Evolutionary conservation across 2,113 vertebrate genomes (phyloP).

Genomic region (Pyxicephalus adspersus): DNA sequence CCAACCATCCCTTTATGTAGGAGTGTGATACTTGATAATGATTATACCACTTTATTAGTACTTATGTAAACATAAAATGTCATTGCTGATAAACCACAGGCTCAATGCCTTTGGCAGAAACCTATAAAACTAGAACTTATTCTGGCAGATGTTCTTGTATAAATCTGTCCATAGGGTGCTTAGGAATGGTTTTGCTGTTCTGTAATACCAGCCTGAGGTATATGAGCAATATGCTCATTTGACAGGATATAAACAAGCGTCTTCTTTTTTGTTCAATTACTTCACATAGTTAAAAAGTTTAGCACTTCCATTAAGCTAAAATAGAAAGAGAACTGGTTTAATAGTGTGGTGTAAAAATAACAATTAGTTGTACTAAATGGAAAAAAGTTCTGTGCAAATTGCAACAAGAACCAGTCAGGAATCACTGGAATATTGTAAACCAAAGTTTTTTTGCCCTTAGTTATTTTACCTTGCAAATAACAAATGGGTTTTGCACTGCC

Average conservation of each 20-base stretch:
- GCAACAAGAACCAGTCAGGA: too few species aligned
- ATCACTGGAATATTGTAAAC: too few species aligned
- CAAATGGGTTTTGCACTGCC: too few species aligned
- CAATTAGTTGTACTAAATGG: too few species aligned
- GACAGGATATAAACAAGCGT: conserved; percentile 11
- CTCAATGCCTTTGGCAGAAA: conserved; percentile 30
- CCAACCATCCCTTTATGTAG: conserved; percentile 17
- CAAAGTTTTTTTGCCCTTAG: too few species aligned
- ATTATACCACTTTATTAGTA: conserved; percentile 18
- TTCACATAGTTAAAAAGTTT: too few species aligned
- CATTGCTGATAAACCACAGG: neutral
- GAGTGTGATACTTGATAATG: conserved; percentile 21
- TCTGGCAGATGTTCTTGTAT: conserved; percentile 34
- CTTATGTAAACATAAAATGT: conserved; percentile 42
- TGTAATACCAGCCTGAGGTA: conserved; percentile 45
- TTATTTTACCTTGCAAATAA: too few species aligned
- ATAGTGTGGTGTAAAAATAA: too few species aligned
- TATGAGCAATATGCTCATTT: conserved; percentile 43
- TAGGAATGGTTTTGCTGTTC: conserved; percentile 12
- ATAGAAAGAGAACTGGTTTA: too few species aligned
- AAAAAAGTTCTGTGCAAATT: too few species aligned
- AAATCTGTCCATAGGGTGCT: conserved; percentile 41
- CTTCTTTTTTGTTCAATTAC: neutral
- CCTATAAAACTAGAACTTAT: conserved; percentile 11
- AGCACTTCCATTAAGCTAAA: too few species aligned